Conservation (phyloP, 2,113 vertebrate species). For the Phycodurus eques region DNA sequence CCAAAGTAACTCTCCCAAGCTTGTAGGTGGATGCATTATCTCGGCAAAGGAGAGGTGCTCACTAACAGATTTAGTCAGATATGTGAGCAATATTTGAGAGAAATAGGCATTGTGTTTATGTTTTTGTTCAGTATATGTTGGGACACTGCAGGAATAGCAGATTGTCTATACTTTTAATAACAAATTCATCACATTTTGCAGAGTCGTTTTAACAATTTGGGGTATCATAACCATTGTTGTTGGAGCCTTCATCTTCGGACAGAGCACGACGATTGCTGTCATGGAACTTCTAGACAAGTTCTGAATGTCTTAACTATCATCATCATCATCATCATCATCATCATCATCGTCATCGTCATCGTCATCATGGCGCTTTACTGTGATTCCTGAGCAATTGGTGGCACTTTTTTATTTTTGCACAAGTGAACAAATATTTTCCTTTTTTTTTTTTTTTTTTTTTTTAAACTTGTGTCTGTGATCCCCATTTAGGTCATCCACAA, state of each 20-base stretch:
- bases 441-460: constrained; percentile 6
- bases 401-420: constrained; percentile 16
- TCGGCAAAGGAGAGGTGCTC: background rate
- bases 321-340: background rate
- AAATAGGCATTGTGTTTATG: background rate
- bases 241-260: constrained; percentile 86
- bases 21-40: too few species aligned
- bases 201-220: constrained; percentile 79
- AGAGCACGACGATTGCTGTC: constrained; percentile 80
- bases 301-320: constrained; percentile 28
- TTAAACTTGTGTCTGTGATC: constrained; percentile 18
- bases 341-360: background rate
- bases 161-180: background rate
- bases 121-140: background rate
- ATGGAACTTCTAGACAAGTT: constrained; percentile 74
- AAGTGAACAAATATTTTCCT: background rate
- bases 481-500: background rate
- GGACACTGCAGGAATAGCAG: background rate
- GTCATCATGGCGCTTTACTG: constrained; percentile 14
- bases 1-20: too few species aligned
- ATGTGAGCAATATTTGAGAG: background rate
- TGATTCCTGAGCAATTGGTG: background rate
- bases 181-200: constrained; percentile 42
- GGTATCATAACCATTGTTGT: constrained; percentile 76
- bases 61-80: background rate